A percentile compares a stretch with the other conserved stretches of the same genome.
These are phyloP conservation scores for Busseola fusca DNA, from an alignment of 2,888 invertebrate genomes.

Conservation along the genomic window DNA sequence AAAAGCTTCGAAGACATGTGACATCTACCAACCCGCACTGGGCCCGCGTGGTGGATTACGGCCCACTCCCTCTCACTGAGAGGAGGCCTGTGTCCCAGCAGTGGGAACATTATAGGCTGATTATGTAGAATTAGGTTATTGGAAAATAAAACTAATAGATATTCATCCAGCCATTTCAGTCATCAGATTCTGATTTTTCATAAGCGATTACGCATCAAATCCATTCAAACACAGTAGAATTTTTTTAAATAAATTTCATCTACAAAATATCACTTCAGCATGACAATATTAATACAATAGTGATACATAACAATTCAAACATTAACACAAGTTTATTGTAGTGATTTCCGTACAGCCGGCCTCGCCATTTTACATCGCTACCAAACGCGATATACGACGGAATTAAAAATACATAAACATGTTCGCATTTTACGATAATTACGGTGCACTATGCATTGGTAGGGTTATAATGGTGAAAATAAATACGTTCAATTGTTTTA, in stretches of 20 bases:
- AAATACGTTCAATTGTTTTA: slow-evolving; percentile 72
- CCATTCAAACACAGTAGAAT: background rate
- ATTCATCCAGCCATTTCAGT: background rate
- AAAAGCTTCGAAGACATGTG: too few species aligned
- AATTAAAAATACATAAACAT: slow-evolving; percentile 89
- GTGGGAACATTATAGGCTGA: too few species aligned
- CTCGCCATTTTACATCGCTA: slow-evolving; percentile 77
- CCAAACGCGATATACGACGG: slow-evolving; percentile 76
- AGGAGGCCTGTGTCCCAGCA: too few species aligned
- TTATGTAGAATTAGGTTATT: background rate
- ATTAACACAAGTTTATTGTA: slow-evolving; percentile 84
- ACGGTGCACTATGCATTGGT: slow-evolving; percentile 80
- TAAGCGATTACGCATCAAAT: background rate
- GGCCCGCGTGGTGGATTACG: too few species aligned
- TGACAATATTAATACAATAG: slow-evolving; percentile 62
- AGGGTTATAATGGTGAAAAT: slow-evolving; percentile 80
- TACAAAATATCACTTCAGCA: slow-evolving; percentile 51
- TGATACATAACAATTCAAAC: slow-evolving; percentile 65
- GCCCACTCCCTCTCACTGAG: too few species aligned
- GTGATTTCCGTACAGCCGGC: slow-evolving; percentile 79
- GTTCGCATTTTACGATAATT: slow-evolving; percentile 86
- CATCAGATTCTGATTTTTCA: background rate
- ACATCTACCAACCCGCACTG: too few species aligned
- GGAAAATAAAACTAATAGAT: background rate
- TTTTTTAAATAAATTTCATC: slow-evolving; percentile 17